A percentile compares a stretch with the other conserved stretches of the same genome.
phyloP scores from a whole-genome alignment of 2,888 invertebrate genomes.

The Encarsia formosa region DNA sequence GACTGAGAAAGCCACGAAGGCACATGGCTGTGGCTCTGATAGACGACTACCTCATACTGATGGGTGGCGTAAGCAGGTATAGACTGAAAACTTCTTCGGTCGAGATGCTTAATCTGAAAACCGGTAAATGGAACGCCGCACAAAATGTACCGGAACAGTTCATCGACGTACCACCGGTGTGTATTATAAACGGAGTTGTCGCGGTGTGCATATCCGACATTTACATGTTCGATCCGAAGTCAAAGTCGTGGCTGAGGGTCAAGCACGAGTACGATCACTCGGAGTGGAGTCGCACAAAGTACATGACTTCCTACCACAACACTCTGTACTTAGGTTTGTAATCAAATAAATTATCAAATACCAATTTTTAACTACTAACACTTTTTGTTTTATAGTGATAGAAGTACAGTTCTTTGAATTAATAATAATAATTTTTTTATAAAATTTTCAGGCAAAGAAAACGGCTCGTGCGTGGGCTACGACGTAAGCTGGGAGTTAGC shows the following conservation, averaged over 20 bases:
- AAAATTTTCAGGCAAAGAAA: slow-evolving; percentile 22
- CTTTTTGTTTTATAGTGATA: neutral
- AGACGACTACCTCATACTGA: slow-evolving; percentile 35
- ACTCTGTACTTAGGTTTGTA: slow-evolving; percentile 23
- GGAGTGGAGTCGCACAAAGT: slow-evolving; percentile 17
- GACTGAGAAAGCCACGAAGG: slow-evolving; percentile 35
- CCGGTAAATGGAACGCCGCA: slow-evolving; percentile 36
- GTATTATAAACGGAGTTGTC: slow-evolving; percentile 32
- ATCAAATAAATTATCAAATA: neutral
- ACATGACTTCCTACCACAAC: slow-evolving; percentile 16
- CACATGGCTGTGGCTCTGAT: slow-evolving; percentile 40
- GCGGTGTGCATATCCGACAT: slow-evolving; percentile 32
- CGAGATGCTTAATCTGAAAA: slow-evolving; percentile 36
- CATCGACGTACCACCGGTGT: slow-evolving; percentile 35
- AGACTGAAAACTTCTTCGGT: slow-evolving; percentile 35
- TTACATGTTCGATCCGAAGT: slow-evolving; percentile 32
- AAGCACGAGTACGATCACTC: slow-evolving; percentile 12
- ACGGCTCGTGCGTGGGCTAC: slow-evolving; percentile 19
- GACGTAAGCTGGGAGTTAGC: slow-evolving; percentile 16
- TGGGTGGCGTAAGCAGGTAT: slow-evolving; percentile 40
- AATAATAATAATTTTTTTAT: too few relatives aligned
- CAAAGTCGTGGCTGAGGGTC: slow-evolving; percentile 31
- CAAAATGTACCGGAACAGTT: slow-evolving; percentile 35
- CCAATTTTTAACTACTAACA: neutral
- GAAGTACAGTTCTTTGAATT: neutral